Percentiles rank a stretch among this genome's conserved stretches.
These are phyloP conservation scores for Diceros bicornis DNA, from an alignment of 2,797 vertebrate genomes.

Conservation along the genomic window DNA sequence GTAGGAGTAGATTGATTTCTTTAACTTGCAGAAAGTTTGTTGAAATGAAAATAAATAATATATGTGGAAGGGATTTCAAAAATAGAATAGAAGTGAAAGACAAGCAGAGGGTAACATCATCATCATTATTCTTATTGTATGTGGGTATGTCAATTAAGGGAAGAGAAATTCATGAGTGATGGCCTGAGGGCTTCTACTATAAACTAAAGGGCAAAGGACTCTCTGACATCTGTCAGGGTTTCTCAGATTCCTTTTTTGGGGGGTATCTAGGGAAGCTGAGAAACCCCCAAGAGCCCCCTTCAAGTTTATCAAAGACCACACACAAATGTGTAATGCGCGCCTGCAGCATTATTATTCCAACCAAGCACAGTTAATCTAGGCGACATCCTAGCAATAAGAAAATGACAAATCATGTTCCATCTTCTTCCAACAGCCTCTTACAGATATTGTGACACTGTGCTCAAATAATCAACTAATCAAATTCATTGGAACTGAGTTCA, in stretches of 20 bases:
- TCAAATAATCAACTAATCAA: slow-evolving; percentile 37
- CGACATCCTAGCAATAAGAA: background rate
- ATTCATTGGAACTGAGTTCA: slow-evolving; percentile 17
- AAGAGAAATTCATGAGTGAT: background rate
- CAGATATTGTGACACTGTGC: background rate
- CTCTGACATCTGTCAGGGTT: background rate
- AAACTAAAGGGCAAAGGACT: background rate
- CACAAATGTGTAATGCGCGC: background rate
- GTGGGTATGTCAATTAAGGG: background rate
- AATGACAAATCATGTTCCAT: background rate
- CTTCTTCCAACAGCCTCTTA: background rate
- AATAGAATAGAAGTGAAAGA: slow-evolving; percentile 47
- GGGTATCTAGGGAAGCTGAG: background rate
- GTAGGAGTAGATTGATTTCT: background rate
- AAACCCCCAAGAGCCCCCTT: background rate
- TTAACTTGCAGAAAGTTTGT: background rate
- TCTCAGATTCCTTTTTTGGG: background rate
- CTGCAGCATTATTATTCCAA: background rate
- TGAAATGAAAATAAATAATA: slow-evolving; percentile 46
- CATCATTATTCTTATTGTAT: background rate
- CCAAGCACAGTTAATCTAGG: background rate
- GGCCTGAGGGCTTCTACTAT: background rate
- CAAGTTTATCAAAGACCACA: background rate
- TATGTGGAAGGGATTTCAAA: background rate
- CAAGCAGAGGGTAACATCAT: background rate